Evolutionary conservation across 2,113 vertebrate species (phyloP).

Genomic region (Amphiprion ocellaris): DNA sequence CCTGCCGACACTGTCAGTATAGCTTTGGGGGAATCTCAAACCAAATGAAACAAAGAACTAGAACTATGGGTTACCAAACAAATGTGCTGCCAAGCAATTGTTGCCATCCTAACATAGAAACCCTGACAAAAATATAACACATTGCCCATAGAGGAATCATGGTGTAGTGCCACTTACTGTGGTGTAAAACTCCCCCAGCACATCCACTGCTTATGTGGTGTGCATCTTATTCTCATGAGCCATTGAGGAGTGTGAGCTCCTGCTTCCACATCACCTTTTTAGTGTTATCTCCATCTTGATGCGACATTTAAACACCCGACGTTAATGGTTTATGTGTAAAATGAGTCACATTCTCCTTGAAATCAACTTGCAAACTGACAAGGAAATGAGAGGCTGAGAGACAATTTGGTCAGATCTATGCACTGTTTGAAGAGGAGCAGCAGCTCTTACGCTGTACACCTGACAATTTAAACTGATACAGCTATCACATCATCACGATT

Average conservation of each 20-base stretch:
- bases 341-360: not conserved
- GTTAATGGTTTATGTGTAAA: not conserved
- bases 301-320: not conserved
- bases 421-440: slow-evolving; percentile 16
- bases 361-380: slow-evolving; percentile 20
- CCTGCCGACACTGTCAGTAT: not conserved
- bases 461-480: slow-evolving; percentile 56
- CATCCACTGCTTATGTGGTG: slow-evolving; percentile 6
- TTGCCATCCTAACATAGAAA: slow-evolving; percentile 44
- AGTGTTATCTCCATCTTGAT: slow-evolving; percentile 6
- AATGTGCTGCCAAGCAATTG: slow-evolving; percentile 47
- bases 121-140: slow-evolving; percentile 27
- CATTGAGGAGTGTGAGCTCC: slow-evolving; percentile 5
- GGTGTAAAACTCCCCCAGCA: slow-evolving; percentile 32
- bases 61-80: not conserved
- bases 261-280: slow-evolving; percentile 51
- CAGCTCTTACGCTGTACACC: slow-evolving; percentile 5
- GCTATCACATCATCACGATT: slow-evolving; percentile 59
- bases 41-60: not conserved
- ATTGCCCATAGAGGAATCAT: slow-evolving; percentile 32
- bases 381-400: slow-evolving; percentile 5
- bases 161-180: not conserved
- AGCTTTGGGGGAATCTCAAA: not conserved
- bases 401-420: slow-evolving; percentile 23
- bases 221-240: slow-evolving; percentile 42